Percentiles rank a stretch among this genome's conserved stretches.
Evolutionary conservation across 2,888 invertebrate genomes (phyloP).

Genomic region (Bugulina stolonifera): DNA sequence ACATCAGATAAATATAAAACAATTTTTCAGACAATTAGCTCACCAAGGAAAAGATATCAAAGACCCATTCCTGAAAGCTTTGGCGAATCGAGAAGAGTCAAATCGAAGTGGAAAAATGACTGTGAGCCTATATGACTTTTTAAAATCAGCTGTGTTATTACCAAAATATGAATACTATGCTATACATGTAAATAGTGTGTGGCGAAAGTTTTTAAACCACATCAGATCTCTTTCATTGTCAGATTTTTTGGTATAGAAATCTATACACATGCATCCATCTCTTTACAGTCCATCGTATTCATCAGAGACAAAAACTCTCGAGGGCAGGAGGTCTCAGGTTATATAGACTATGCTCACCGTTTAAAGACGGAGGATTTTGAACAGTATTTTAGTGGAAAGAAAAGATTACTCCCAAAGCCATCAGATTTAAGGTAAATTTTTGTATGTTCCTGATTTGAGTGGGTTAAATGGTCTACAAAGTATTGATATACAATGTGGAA

Average conservation of each 20-base stretch:
- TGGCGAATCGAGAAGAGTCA: conserved; percentile 67
- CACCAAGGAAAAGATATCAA: conserved; percentile 58
- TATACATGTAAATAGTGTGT: conserved; percentile 6
- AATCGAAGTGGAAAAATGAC: conserved; percentile 70
- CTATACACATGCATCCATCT: too few relatives aligned
- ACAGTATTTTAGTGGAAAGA: conserved; percentile 65
- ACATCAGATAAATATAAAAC: too few relatives aligned
- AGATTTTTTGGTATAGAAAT: too few relatives aligned
- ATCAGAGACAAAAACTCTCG: conserved; percentile 64
- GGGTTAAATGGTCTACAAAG: too few relatives aligned
- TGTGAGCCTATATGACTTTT: conserved; percentile 36
- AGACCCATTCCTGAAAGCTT: conserved; percentile 63
- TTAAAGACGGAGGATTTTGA: conserved; percentile 69
- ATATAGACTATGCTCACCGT: conserved; percentile 73
- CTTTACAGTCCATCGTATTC: conserved; percentile 64
- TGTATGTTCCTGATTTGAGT: too few relatives aligned
- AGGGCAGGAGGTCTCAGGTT: conserved; percentile 76
- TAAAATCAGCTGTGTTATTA: too few relatives aligned
- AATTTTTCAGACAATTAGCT: conserved; percentile 49
- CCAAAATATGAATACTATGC: background rate
- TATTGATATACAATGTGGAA: too few relatives aligned
- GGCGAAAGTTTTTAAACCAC: too few relatives aligned
- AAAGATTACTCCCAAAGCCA: conserved; percentile 63
- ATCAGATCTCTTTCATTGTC: too few relatives aligned
- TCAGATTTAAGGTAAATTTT: conserved; percentile 69